Conservation (phyloP, 2,888 invertebrate species). For the Idaea biselata region DNA sequence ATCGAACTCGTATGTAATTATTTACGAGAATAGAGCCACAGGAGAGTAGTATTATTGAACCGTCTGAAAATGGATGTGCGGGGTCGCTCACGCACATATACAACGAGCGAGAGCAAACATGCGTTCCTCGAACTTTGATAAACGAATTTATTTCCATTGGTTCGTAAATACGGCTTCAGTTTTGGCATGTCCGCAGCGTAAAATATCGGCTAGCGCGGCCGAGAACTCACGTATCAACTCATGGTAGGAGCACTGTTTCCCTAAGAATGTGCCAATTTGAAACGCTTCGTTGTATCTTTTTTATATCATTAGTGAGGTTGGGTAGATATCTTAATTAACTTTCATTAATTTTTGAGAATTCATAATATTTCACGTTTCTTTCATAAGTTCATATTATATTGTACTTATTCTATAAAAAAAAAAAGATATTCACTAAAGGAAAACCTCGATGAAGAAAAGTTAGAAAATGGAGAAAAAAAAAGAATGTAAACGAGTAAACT, state of each 20-base stretch:
- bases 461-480: slow-evolving; percentile 65
- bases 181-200: no score
- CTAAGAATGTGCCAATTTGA: slow-evolving; percentile 27
- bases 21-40: no score
- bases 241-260: slow-evolving; percentile 10
- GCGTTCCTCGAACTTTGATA: no score
- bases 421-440: slow-evolving; percentile 75
- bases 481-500: slow-evolving; percentile 25
- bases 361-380: slow-evolving; percentile 61
- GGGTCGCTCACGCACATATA: no score
- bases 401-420: slow-evolving; percentile 75
- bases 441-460: slow-evolving; percentile 54
- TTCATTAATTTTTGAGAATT: slow-evolving; percentile 54
- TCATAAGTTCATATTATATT: slow-evolving; percentile 74
- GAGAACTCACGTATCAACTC: no score
- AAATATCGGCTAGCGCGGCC: no score
- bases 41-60: no score
- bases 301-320: slow-evolving; percentile 60
- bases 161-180: no score
- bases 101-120: no score
- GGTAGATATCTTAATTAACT: slow-evolving; percentile 64
- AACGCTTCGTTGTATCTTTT: slow-evolving; percentile 40
- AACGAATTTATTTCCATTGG: no score
- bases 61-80: no score
- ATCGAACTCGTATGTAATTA: no score